Evolutionary conservation across 2,113 vertebrate species (phyloP).

Genomic region (Vireo altiloquus): DNA sequence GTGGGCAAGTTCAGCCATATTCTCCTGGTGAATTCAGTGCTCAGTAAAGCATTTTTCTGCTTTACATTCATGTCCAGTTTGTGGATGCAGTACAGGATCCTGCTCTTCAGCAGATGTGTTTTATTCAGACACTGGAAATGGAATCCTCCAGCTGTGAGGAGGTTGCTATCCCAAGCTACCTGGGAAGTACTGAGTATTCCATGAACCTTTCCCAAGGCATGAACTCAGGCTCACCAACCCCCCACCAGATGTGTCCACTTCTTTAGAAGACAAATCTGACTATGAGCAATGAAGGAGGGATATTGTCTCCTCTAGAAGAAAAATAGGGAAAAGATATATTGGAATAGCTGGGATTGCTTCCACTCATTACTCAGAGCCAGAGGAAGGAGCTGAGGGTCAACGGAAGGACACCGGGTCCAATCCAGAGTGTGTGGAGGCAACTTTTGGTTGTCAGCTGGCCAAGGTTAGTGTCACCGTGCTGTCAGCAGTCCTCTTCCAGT

Average conservation of each 20-base stretch:
- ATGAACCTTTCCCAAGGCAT: not conserved
- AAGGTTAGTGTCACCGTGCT: not conserved
- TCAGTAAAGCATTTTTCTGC: not conserved
- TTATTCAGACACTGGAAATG: not conserved
- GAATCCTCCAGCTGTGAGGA: not conserved
- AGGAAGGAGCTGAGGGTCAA: conserved; percentile 23
- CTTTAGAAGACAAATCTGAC: not conserved
- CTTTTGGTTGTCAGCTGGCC: not conserved
- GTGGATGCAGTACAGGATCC: not conserved
- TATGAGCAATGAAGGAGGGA: not conserved
- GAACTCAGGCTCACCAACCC: not conserved
- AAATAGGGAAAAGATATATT: not conserved
- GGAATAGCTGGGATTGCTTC: not conserved
- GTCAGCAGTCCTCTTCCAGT: not conserved
- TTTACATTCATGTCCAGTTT: rapidly evolving
- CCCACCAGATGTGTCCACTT: not conserved
- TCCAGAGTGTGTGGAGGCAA: not conserved
- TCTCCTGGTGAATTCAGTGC: not conserved
- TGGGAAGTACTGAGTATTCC: not conserved
- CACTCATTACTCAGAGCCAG: not conserved
- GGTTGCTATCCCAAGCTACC: not conserved
- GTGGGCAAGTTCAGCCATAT: not conserved
- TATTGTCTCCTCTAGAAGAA: not conserved
- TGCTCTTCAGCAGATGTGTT: not conserved
- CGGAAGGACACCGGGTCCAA: not conserved